phyloP scores from a whole-genome alignment of 2,888 invertebrate species.

The Limnephilus rhombicus region DNA sequence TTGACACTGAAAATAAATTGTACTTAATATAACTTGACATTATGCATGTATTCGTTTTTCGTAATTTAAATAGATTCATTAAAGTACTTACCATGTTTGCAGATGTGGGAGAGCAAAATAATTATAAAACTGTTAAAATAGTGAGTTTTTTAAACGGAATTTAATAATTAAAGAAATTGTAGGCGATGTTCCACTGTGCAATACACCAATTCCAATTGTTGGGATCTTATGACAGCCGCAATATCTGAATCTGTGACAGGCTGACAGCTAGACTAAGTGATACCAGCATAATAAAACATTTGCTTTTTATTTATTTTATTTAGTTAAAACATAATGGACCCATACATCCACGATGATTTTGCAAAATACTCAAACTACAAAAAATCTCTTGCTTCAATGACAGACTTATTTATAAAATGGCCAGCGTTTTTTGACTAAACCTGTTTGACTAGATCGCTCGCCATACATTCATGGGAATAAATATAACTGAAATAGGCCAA shows the following conservation, averaged over 20 bases:
- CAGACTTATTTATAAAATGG: too few species aligned
- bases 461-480: too few species aligned
- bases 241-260: slow-evolving; percentile 31
- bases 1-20: slow-evolving; percentile 13
- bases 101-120: background rate
- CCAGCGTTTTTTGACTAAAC: too few species aligned
- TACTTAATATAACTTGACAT: background rate
- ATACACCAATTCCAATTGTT: background rate
- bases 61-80: background rate
- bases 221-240: slow-evolving; percentile 37
- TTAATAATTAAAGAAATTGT: slow-evolving; percentile 8
- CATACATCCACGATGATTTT: background rate
- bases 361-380: background rate
- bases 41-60: background rate
- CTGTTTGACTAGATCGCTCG: too few species aligned
- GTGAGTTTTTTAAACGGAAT: background rate
- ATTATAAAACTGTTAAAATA: slow-evolving; percentile 2
- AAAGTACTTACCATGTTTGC: slow-evolving; percentile 36
- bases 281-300: slow-evolving; percentile 22
- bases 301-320: background rate
- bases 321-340: background rate
- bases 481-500: too few species aligned
- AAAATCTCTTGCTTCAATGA: too few species aligned
- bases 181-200: background rate
- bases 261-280: slow-evolving; percentile 28